Conservation (phyloP, 2,113 vertebrate species). For the Mungos mungo region DNA sequence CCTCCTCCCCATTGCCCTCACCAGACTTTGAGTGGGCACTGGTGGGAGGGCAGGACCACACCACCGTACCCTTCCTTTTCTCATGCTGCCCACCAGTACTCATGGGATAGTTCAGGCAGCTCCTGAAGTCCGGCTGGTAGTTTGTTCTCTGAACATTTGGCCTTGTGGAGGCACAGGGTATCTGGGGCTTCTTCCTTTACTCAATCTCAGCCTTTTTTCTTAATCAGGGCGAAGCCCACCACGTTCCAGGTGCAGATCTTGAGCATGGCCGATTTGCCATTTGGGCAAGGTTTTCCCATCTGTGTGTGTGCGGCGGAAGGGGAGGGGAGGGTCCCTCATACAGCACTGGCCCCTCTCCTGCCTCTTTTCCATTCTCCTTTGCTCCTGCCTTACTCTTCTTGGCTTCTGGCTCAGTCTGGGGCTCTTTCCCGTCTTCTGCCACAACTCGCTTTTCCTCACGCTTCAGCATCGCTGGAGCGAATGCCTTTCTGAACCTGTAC, state of each 20-base stretch:
- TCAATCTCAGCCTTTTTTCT: slow-evolving; percentile 93
- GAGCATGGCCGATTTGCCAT: slow-evolving; percentile 85
- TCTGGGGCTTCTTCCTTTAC: slow-evolving; percentile 91
- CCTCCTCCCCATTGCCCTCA: slow-evolving; percentile 93
- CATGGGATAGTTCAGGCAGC: slow-evolving; percentile 89
- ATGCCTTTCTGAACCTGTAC: background rate
- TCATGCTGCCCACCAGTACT: slow-evolving; percentile 90
- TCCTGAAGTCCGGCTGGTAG: slow-evolving; percentile 89
- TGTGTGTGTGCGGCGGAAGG: slow-evolving; percentile 58
- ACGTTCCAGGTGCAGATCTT: slow-evolving; percentile 96
- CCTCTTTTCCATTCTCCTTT: slow-evolving; percentile 72
- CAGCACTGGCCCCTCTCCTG: slow-evolving; percentile 85
- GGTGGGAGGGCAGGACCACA: slow-evolving; percentile 92
- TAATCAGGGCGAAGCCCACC: slow-evolving; percentile 94
- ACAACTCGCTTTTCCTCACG: slow-evolving; percentile 87
- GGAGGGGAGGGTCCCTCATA: slow-evolving; percentile 87
- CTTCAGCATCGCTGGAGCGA: slow-evolving; percentile 86
- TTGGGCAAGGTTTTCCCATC: slow-evolving; percentile 88
- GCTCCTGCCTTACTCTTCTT: slow-evolving; percentile 86
- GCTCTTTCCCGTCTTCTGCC: slow-evolving; percentile 80
- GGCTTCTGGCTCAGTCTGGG: slow-evolving; percentile 79
- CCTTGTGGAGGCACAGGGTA: slow-evolving; percentile 92
- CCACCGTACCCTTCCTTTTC: slow-evolving; percentile 93
- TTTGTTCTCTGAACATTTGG: slow-evolving; percentile 90
- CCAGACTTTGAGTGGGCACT: slow-evolving; percentile 89